Conservation (phyloP, 2,888 invertebrate genomes). For the Proisotoma minuta region DNA sequence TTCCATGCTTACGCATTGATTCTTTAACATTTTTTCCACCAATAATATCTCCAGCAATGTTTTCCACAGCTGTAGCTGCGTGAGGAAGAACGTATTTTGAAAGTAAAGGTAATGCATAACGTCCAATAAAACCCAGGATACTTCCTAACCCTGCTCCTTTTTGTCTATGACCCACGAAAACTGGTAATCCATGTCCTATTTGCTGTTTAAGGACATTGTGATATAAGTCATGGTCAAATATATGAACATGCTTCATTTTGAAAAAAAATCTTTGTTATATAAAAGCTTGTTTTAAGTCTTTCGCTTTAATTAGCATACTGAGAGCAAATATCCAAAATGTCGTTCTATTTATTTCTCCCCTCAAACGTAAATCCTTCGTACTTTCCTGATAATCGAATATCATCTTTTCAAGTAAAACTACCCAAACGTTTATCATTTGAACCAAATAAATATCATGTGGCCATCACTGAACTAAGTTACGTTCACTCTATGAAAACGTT, state of each 20-base stretch:
- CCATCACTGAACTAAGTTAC: background rate
- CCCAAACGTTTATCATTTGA: background rate
- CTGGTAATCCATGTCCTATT: background rate
- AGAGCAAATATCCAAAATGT: background rate
- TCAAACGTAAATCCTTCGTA: background rate
- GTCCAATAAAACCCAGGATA: conserved; percentile 2
- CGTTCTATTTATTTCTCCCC: background rate
- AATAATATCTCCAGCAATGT: conserved; percentile 8
- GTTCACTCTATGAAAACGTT: background rate
- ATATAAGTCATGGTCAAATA: background rate
- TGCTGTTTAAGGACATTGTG: conserved; percentile 1
- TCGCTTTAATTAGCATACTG: background rate
- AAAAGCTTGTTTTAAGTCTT: background rate
- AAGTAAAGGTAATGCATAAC: conserved; percentile 19
- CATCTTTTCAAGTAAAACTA: background rate
- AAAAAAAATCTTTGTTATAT: background rate
- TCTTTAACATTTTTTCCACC: background rate
- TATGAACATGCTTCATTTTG: background rate
- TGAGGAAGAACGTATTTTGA: conserved; percentile 20
- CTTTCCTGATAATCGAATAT: background rate
- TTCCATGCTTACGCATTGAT: background rate
- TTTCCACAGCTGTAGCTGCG: conserved; percentile 3
- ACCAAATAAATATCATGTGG: background rate
- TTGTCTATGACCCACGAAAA: conserved; percentile 7
- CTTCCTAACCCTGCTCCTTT: conserved; percentile 24